Evolutionary conservation across 2,797 vertebrate species (phyloP), one percentile per base, ranked within the genome.

Genomic region (Lateolabrax maculatus): DNA sequence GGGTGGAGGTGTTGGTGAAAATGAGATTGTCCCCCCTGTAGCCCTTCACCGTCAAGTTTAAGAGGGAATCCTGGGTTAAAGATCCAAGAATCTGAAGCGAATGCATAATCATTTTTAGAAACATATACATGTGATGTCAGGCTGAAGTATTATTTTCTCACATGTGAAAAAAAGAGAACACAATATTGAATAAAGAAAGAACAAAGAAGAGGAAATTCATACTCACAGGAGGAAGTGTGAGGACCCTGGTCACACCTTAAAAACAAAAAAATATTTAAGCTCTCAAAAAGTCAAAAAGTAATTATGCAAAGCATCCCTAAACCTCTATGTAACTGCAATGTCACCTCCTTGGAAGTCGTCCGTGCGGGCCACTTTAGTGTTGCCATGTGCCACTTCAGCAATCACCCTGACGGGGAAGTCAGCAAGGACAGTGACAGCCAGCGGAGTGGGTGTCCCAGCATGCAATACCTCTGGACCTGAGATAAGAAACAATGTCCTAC

Each of bases 201-300:
- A 4, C 6, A 65, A 64, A 29, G 1, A 66, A 29, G 31, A 69
- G 1, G 19, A 25, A 60, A 36, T 25, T 4, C 5, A 39, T 71
- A 93, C 94, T 92, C 52, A 94, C 94, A 58, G 91, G 77, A 73
- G 92, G 91, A 51, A 94, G 81, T 1, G 62, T 86, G n/a, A 95
- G 68, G 64, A 93, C 5, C 3, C 37, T 75, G 21, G 93, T 94
- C 57, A 84, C 9, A 79, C 91, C 93, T 94, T 71, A 52, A 80
- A 78, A 81, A 75, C 34, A 75, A 19, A 81, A 57, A 1, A 0
- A 80, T 10, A 21, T 8, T 66, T 90, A 44, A 89, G 55, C 6
- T 2, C 4, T 63, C 21, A 1, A 39, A 57, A 73, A 27, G 4
- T 44, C 4, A 21, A 46, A 16, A 75, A 6, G 6, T 44, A 13